Conservation (phyloP, 2,113 vertebrate genomes). For the Desmodus rotundus region DNA sequence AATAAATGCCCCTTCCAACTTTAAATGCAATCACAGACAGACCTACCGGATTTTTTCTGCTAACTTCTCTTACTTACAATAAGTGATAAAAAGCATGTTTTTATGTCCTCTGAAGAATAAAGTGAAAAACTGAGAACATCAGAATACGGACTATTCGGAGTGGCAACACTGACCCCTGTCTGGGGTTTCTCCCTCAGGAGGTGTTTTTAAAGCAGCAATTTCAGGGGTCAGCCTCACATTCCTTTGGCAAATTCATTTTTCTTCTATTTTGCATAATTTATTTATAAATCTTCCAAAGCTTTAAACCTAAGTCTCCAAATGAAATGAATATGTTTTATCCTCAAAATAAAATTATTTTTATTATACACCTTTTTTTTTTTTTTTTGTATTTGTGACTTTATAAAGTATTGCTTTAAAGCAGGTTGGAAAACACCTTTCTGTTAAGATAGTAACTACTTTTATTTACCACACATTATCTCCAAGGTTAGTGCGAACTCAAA, state of each 20-base stretch:
- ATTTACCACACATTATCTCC: not conserved
- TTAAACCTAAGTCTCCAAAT: not conserved
- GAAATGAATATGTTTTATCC: constrained; percentile 10
- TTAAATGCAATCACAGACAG: not conserved
- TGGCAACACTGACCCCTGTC: constrained; percentile 38
- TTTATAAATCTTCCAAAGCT: constrained; percentile 23
- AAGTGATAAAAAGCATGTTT: not conserved
- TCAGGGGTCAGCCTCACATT: constrained; percentile 35
- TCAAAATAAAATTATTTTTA: constrained; percentile 38
- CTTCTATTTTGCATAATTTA: constrained; percentile 42
- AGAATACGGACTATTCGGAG: not conserved
- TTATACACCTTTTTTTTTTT: not conserved
- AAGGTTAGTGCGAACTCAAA: not conserved
- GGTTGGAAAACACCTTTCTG: not conserved
- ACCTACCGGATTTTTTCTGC: not conserved
- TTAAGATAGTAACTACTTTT: constrained; percentile 24
- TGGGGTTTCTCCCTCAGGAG: constrained; percentile 11
- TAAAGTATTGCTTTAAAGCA: not conserved
- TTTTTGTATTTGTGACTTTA: not conserved
- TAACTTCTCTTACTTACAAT: constrained; percentile 26
- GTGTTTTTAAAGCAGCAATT: constrained; percentile 64
- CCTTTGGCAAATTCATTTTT: constrained; percentile 61
- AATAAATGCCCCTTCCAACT: not conserved
- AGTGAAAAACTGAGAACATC: constrained; percentile 34
- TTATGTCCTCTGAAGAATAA: constrained; percentile 28